phyloP scores from a whole-genome alignment of 2,113 vertebrate genomes.

The Microcebus ravelobensis region DNA sequence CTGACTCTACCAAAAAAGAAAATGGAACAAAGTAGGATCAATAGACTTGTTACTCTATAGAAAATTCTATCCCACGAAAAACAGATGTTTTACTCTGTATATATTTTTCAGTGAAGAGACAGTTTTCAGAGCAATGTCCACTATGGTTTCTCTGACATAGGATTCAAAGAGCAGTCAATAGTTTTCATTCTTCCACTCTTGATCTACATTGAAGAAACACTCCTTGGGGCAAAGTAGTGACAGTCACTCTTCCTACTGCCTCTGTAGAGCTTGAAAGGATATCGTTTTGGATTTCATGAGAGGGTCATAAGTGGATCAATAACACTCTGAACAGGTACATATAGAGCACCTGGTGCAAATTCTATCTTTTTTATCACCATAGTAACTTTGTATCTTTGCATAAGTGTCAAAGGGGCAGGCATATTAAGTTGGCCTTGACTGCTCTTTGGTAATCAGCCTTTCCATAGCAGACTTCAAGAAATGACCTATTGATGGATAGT shows the following conservation, averaged over 20 bases:
- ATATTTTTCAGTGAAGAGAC: not conserved
- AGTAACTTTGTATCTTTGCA: not conserved
- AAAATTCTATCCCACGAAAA: not conserved
- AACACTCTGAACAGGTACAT: not conserved
- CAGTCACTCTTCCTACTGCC: not conserved
- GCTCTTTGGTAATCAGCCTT: not conserved
- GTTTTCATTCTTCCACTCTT: conserved; percentile 36
- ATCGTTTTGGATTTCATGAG: not conserved
- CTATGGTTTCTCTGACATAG: not conserved
- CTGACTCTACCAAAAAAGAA: not conserved
- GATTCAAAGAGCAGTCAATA: not conserved
- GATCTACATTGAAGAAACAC: not conserved
- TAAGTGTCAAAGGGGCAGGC: not conserved
- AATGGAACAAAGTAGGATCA: not conserved
- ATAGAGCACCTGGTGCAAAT: not conserved
- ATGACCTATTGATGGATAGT: not conserved
- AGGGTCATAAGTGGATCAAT: not conserved
- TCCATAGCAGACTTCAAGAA: not conserved
- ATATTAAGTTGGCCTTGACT: not conserved
- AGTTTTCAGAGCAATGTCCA: not conserved
- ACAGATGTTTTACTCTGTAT: not conserved
- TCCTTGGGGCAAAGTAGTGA: not conserved
- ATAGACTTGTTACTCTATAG: not conserved
- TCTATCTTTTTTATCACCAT: not conserved
- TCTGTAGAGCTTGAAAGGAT: not conserved